Base-by-base conservation (phyloP, 1,140 invertebrate genomes). In the Drosophila tani region DNA sequence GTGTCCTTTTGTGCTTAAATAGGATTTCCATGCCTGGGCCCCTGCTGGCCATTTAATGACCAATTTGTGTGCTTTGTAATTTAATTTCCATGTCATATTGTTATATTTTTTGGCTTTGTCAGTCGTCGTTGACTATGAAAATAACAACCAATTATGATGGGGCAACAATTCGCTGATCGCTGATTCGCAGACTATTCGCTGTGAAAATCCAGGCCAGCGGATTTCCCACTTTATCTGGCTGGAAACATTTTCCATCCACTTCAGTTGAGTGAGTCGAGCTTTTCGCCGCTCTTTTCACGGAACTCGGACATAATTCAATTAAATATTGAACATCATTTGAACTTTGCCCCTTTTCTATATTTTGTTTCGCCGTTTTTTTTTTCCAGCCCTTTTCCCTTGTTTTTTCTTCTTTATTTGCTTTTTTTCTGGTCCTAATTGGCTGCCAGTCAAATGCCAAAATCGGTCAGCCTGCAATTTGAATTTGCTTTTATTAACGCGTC, bases 371-470 rank as follows among this genome's bases (percentile, higher is more conserved):
- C 35, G 21, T 50, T 59, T 62, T 62, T 53, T 38, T 6, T 7
- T 0, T 1, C 3, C 19, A 21, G 51, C 50, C n/a, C 19, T 75
- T 50, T 43, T n/a, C 8, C 11, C 4, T 6, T 41, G 14, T 0
- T 59, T 19, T 14, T 63, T 11, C 14, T 40, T 3, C 51, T 47
- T 69, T 82, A 65, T 73, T 49, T 66, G 32, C 70, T 32, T 47
- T 27, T 70, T 58, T 38, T 15, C 12, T 12, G 24, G 11, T 41
- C 12, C 67, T 79, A 82, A 87, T 87, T 82, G 83, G 66, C 84
- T 76, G 82, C 66, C 83, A 86, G 80, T 86, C 74, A 71, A 60
- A 79, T 68, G 75, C 67, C 79, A 62, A 53, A 71, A 51, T 67
- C 66, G 63, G 53, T 68, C 74, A 77, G 75, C 63, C 64, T 49